Base-by-base conservation (phyloP, 2,797 vertebrate species). In the Microtus californicus region DNA sequence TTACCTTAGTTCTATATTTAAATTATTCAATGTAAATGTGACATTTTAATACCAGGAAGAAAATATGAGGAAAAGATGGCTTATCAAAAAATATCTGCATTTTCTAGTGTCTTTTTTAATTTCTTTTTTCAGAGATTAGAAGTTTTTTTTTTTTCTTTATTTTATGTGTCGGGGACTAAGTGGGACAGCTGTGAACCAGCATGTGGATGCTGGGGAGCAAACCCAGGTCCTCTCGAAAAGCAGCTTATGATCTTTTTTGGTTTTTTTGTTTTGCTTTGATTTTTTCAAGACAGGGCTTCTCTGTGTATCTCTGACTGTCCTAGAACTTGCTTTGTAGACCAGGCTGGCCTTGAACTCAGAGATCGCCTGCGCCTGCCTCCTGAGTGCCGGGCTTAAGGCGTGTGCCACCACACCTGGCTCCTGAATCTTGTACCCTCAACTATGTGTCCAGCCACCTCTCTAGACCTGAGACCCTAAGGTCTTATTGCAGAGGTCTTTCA, bases 391-490 rank as follows among this genome's bases (percentile, higher is more conserved):
- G 37, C 23, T 73, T 73, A 73, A 73, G 71, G 37, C 2, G 0
- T 40, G 21, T 0, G 5, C 10, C 4, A 40, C 21, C 71, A 25
- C 1, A 9, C 9, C 37, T 0, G 4, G 21, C 71, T 73, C 21
- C 37, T 40, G 71, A 21, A 25, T 21, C 21, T 11, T 5, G 5
- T 40, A 40, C 29, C 48, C 5, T 67, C 34, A n/a, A n/a, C 61
- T 48, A 85, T n/a, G 43, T 83, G 61, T 61, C 2, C 40, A 45
- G 40, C 59, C 61, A 23, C 13, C 61, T 51, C 45, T 65, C 29
- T 43, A 83, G 81, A 6, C 29, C 61, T 67, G 63, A 45, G 40
- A 85, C 14, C 82, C 48, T 11, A 85, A 48, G 61, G 23, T 85
- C 34, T 67, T 10, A 67, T 15, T 48, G 29, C 2, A 67, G 40